Percentiles rank a stretch among this genome's conserved stretches.
phyloP scores from a whole-genome alignment of 2,888 invertebrate genomes.

The Pyrocoelia pectoralis region DNA sequence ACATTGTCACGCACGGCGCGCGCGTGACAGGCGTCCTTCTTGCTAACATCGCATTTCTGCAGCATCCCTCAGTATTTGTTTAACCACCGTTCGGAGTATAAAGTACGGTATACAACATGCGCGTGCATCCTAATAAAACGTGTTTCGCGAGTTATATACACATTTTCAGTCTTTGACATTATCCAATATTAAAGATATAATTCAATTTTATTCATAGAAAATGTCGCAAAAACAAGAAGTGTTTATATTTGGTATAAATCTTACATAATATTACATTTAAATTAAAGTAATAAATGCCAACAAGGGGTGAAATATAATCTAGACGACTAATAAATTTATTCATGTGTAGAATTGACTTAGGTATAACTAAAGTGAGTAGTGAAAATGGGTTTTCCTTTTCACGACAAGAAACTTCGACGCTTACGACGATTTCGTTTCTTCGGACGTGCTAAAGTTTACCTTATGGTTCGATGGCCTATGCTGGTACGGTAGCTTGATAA shows the following conservation, averaged over 20 bases:
- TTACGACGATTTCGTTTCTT: constrained; percentile 66
- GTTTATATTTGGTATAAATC: constrained; percentile 11
- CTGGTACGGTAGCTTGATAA: constrained; percentile 59
- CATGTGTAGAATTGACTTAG: no score
- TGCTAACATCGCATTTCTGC: constrained; percentile 31
- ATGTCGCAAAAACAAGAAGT: neutral
- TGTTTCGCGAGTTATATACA: neutral
- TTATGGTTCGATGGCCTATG: constrained; percentile 68
- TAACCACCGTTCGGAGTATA: constrained; percentile 33
- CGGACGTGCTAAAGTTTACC: constrained; percentile 68
- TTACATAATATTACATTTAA: no score
- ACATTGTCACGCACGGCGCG: constrained; percentile 27
- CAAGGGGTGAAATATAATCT: no score
- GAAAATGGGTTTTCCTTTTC: constrained; percentile 59
- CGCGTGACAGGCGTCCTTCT: constrained; percentile 34
- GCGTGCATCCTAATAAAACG: constrained; percentile 16
- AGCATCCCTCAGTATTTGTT: constrained; percentile 38
- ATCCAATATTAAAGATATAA: no score
- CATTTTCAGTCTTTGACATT: neutral
- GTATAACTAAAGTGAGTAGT: neutral
- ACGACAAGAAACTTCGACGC: constrained; percentile 65
- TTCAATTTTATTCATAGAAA: neutral
- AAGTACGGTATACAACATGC: constrained; percentile 16
- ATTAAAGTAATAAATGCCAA: no score
- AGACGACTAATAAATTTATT: no score